These are phyloP conservation scores for Pollenia angustigena DNA, from an alignment of 2,888 invertebrate genomes.

Conservation along the genomic window DNA sequence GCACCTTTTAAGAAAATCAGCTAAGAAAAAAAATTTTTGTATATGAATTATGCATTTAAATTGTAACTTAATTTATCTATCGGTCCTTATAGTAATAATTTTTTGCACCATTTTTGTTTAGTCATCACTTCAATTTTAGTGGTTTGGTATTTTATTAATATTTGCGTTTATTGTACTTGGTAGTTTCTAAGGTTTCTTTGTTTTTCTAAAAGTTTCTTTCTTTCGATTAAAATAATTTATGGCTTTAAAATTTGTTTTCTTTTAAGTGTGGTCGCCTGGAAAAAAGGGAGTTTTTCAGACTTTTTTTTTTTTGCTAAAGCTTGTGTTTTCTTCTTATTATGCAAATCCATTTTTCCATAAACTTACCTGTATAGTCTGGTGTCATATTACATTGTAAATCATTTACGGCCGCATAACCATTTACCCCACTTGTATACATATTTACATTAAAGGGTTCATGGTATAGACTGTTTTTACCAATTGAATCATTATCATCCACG, in stretches of 20 bases:
- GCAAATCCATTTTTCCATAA: slow-evolving; percentile 18
- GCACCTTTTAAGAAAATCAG: no score
- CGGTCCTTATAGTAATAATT: slow-evolving; percentile 2
- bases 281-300: neutral
- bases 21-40: no score
- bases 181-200: slow-evolving; percentile 49
- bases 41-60: no score
- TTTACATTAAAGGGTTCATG: slow-evolving; percentile 85
- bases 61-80: neutral
- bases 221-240: slow-evolving; percentile 62
- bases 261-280: neutral
- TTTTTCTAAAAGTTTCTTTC: neutral
- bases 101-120: slow-evolving; percentile 27
- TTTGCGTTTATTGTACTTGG: neutral
- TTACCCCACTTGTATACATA: slow-evolving; percentile 84
- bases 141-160: neutral
- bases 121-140: slow-evolving; percentile 55
- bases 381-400: slow-evolving; percentile 85
- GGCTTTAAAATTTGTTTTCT: slow-evolving; percentile 46
- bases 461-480: slow-evolving; percentile 84
- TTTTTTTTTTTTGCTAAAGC: slow-evolving; percentile 16
- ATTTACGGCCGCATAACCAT: slow-evolving; percentile 84
- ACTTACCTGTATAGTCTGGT: slow-evolving; percentile 86
- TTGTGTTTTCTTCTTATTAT: slow-evolving; percentile 20
- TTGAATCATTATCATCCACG: slow-evolving; percentile 84